Evolutionary conservation across 2,797 vertebrate genomes (phyloP).

Genomic region (Melanogrammus aeglefinus): DNA sequence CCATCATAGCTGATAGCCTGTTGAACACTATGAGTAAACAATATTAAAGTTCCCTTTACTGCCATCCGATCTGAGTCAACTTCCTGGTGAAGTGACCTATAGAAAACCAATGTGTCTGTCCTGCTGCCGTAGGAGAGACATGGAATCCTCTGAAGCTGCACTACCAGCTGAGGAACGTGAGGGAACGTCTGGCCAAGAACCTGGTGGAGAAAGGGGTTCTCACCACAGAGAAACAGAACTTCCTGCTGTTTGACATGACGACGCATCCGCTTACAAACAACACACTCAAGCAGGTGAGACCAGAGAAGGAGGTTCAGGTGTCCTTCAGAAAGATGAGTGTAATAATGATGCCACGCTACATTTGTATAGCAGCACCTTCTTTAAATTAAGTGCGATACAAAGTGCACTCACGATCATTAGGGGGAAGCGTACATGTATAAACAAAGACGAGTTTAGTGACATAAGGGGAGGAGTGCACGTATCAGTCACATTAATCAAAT

Average conservation of each 20-base stretch:
- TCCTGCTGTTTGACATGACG: conserved; percentile 98
- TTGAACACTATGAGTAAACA: neutral
- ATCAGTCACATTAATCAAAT: neutral
- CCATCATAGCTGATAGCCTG: neutral
- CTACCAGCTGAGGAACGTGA: conserved; percentile 92
- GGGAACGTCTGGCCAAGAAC: conserved; percentile 94
- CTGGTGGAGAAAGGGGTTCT: conserved; percentile 96
- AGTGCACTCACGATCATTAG: neutral
- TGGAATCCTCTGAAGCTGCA: conserved; percentile 97
- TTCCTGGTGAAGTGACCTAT: neutral
- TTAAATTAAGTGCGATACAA: no score
- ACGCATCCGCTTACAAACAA: conserved; percentile 96
- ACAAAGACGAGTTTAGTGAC: no score
- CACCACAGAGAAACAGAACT: conserved; percentile 99
- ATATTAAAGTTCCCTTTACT: neutral
- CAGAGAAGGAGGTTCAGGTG: neutral
- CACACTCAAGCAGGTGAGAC: conserved; percentile 81
- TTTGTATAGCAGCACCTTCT: neutral
- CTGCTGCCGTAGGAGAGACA: conserved; percentile 81
- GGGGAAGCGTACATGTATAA: neutral
- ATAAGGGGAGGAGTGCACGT: neutral
- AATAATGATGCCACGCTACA: neutral
- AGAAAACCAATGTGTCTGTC: neutral
- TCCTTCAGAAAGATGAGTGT: neutral
- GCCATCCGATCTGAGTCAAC: neutral